Evolutionary conservation across 2,113 vertebrate genomes (phyloP).

Genomic region (Sinocyclocheilus anshuiensis): DNA sequence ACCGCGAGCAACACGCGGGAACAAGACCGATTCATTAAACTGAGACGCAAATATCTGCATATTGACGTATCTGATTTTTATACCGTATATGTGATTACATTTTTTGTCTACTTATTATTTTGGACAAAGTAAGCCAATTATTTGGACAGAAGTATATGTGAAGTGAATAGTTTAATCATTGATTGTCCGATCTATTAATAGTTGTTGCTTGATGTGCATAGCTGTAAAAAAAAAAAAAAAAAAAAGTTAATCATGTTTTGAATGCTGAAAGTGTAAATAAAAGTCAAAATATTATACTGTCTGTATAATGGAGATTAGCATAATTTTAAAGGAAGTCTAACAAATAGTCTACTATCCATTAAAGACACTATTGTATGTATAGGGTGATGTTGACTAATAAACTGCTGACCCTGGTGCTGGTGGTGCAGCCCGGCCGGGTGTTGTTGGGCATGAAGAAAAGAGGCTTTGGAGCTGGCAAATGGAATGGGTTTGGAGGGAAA

Average conservation of each 20-base stretch:
- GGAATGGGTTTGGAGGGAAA: constrained; percentile 97
- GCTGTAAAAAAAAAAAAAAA: neutral
- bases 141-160: neutral
- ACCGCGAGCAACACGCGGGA: constrained; percentile 32
- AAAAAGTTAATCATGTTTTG: neutral
- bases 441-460: constrained; percentile 96
- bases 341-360: neutral
- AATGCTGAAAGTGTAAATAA: neutral
- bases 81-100: neutral
- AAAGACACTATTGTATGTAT: neutral
- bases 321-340: neutral
- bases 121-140: constrained; percentile 25
- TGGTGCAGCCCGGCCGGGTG: constrained; percentile 82
- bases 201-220: neutral
- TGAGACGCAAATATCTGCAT: neutral
- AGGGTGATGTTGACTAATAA: constrained; percentile 76
- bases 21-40: neutral
- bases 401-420: constrained; percentile 87
- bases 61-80: neutral
- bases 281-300: neutral
- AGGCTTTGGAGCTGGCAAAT: constrained; percentile 88
- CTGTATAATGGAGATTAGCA: neutral
- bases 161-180: neutral
- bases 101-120: neutral
- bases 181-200: neutral